phyloP scores from a whole-genome alignment of 2,113 vertebrate species.

The Aramus guarauna region DNA sequence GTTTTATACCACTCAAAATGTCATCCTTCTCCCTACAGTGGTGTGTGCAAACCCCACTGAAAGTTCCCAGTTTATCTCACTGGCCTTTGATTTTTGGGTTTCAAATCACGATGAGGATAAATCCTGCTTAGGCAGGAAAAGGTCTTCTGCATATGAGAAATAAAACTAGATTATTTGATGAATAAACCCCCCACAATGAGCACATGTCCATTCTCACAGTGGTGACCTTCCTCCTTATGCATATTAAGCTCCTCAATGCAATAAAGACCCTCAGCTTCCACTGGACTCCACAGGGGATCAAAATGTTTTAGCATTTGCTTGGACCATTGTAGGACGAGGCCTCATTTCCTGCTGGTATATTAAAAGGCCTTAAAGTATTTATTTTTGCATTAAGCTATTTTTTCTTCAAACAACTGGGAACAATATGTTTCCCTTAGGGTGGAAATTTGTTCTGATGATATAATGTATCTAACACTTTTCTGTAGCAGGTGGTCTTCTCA shows the following conservation, averaged over 20 bases:
- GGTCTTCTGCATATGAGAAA: neutral
- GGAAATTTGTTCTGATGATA: constrained; percentile 8
- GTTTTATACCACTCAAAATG: neutral
- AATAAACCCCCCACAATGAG: neutral
- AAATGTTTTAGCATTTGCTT: neutral
- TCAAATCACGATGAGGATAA: neutral
- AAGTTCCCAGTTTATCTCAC: neutral
- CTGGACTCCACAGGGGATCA: neutral
- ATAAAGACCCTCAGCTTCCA: neutral
- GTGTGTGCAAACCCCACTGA: neutral
- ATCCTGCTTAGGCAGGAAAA: neutral
- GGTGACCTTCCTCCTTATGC: neutral
- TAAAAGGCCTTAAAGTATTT: constrained; percentile 10
- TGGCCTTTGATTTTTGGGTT: neutral
- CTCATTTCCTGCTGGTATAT: neutral
- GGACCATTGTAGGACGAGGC: neutral
- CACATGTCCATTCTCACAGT: neutral
- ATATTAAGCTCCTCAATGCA: neutral
- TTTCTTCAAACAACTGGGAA: constrained; percentile 13
- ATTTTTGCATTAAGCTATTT: constrained; percentile 8
- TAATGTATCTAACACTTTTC: neutral
- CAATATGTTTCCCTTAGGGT: neutral
- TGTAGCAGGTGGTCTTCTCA: constrained; percentile 18
- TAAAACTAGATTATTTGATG: neutral
- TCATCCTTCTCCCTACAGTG: neutral